Percentiles rank a stretch among this genome's conserved stretches.
These are phyloP conservation scores for Agrenia bidenticulata DNA, from an alignment of 2,888 invertebrate species.

Conservation along the genomic window DNA sequence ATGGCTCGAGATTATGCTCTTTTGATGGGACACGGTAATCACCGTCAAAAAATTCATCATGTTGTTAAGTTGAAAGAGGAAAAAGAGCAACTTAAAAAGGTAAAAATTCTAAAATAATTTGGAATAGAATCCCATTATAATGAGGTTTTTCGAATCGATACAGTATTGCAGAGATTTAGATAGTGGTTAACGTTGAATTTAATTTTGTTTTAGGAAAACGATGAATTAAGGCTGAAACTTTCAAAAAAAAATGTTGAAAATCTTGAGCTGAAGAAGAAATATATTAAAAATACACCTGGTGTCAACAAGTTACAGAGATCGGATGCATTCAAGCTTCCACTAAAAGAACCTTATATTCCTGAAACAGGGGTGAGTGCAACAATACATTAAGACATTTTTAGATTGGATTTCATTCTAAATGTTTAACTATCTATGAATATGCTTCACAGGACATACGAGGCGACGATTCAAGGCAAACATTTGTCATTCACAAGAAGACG, in stretches of 20 bases:
- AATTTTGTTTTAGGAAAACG: conserved; percentile 10
- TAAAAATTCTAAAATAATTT: too few species aligned
- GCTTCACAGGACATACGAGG: conserved; percentile 10
- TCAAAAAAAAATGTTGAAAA: conserved; percentile 5
- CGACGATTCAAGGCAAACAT: conserved; percentile 10
- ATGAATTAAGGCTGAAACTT: neutral
- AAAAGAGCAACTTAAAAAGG: conserved; percentile 22
- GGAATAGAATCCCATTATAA: too few species aligned
- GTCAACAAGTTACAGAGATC: neutral
- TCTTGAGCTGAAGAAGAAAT: too few species aligned
- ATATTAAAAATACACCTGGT: neutral
- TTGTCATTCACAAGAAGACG: neutral
- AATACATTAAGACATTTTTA: too few species aligned
- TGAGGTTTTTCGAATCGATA: too few species aligned
- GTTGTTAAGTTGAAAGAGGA: conserved; percentile 36
- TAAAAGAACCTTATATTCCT: conserved; percentile 14
- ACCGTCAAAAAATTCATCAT: conserved; percentile 36
- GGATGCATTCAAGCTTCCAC: conserved; percentile 7
- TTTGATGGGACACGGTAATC: conserved; percentile 33
- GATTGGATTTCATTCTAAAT: too few species aligned
- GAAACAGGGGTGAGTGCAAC: conserved; percentile 13
- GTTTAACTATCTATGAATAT: neutral
- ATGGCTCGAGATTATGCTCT: conserved; percentile 23
- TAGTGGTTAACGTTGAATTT: too few species aligned
- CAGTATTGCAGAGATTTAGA: too few species aligned